Conservation (phyloP, 2,797 vertebrate species). For the Hypotaenidia philippensis region DNA sequence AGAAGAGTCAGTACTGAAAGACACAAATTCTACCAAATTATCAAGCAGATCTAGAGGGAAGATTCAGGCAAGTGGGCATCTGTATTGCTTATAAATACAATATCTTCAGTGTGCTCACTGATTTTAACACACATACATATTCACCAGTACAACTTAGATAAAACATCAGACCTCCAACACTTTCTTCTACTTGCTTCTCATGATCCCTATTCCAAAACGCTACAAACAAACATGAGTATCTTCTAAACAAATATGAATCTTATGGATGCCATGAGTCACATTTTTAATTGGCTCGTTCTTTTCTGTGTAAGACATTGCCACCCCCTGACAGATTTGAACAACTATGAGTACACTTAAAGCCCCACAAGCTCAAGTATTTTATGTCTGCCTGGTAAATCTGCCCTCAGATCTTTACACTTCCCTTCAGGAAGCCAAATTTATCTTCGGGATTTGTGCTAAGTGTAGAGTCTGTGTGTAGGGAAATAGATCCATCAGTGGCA, state of each 20-base stretch:
- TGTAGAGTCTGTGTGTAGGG: neutral
- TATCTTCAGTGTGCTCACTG: neutral
- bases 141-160: neutral
- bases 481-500: neutral
- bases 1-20: neutral
- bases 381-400: neutral
- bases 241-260: neutral
- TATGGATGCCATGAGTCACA: neutral
- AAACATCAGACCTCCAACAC: neutral
- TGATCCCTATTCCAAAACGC: neutral
- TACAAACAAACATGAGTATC: neutral
- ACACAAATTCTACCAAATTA: neutral
- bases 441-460: neutral
- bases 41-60: neutral
- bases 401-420: neutral
- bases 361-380: neutral
- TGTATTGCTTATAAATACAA: neutral
- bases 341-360: neutral
- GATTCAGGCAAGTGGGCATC: neutral
- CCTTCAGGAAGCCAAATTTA: conserved; percentile 13
- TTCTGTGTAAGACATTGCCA: neutral
- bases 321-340: neutral
- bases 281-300: neutral
- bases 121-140: neutral
- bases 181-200: neutral